A percentile compares a stretch with the other conserved stretches of the same genome.
phyloP scores from a whole-genome alignment of 2,888 invertebrate genomes.

The Augochlorella aurata region DNA sequence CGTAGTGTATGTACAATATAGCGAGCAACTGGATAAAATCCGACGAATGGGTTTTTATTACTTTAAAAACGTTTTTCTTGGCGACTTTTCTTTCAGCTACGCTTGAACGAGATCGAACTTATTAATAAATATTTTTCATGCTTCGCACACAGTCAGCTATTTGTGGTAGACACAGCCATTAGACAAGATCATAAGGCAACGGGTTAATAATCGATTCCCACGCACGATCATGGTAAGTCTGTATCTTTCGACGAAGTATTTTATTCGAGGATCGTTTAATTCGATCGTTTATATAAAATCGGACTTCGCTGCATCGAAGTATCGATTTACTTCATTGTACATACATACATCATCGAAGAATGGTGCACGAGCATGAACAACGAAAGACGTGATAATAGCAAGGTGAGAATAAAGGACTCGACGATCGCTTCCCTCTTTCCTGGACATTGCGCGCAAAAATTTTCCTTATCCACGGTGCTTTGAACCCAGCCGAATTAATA shows the following conservation, averaged over 20 bases:
- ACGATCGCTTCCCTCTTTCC: constrained; percentile 31
- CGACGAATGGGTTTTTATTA: not conserved
- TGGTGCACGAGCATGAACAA: constrained; percentile 1
- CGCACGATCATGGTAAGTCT: not conserved
- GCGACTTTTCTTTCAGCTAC: not conserved
- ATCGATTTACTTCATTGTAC: constrained; percentile 26
- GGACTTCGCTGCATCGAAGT: not conserved
- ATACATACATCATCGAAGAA: not conserved
- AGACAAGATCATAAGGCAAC: constrained; percentile 2
- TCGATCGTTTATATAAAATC: not conserved
- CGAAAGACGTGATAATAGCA: constrained; percentile 31
- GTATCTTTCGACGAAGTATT: not conserved
- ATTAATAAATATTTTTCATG: not conserved
- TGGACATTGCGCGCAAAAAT: constrained; percentile 5
- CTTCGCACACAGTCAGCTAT: not conserved
- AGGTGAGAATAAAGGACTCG: constrained; percentile 36
- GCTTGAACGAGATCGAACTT: not conserved
- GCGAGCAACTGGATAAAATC: not conserved
- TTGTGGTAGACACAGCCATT: not conserved
- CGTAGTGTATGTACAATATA: not conserved
- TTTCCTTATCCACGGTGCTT: constrained; percentile 5
- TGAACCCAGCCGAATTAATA: not conserved
- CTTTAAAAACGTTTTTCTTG: not conserved
- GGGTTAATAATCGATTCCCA: not conserved
- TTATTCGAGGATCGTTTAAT: not conserved